Percentiles rank a stretch among this genome's conserved stretches.
These are phyloP conservation scores for Gymnoscopelus braueri DNA, from an alignment of 2,797 vertebrate genomes.

Conservation along the genomic window DNA sequence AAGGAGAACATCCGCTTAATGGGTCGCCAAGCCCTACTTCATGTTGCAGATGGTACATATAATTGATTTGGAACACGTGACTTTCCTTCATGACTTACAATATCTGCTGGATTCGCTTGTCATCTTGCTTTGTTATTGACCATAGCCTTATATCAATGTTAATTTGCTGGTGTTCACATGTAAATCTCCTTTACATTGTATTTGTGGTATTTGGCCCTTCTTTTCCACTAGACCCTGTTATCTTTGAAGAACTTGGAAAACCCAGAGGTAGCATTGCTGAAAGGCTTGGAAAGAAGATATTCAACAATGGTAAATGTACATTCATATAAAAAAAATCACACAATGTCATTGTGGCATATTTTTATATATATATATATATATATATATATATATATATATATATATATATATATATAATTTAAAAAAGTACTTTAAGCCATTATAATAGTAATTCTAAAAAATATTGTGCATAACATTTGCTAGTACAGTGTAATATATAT, in stretches of 20 bases:
- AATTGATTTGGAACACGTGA: neutral
- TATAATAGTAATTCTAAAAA: neutral
- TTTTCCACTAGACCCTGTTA: constrained; percentile 34
- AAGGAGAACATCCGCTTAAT: constrained; percentile 85
- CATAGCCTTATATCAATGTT: neutral
- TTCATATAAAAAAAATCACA: neutral
- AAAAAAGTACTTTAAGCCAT: neutral
- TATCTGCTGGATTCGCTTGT: no score
- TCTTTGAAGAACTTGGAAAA: constrained; percentile 53
- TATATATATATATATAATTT: neutral
- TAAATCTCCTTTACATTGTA: neutral
- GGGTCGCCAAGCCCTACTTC: constrained; percentile 68
- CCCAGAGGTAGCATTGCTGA: constrained; percentile 55
- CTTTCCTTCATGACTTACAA: no score
- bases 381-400: neutral
- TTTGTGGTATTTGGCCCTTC: neutral
- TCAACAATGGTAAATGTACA: constrained; percentile 52
- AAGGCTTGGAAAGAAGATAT: constrained; percentile 69
- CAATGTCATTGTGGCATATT: neutral
- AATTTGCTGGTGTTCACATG: no score
- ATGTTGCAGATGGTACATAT: constrained; percentile 80
- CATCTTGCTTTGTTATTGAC: neutral
- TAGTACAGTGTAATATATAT: no score
- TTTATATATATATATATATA: neutral
- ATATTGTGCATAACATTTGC: no score